These are phyloP conservation scores for Pterostichus niger DNA, from an alignment of 2,888 invertebrate genomes.

Conservation along the genomic window DNA sequence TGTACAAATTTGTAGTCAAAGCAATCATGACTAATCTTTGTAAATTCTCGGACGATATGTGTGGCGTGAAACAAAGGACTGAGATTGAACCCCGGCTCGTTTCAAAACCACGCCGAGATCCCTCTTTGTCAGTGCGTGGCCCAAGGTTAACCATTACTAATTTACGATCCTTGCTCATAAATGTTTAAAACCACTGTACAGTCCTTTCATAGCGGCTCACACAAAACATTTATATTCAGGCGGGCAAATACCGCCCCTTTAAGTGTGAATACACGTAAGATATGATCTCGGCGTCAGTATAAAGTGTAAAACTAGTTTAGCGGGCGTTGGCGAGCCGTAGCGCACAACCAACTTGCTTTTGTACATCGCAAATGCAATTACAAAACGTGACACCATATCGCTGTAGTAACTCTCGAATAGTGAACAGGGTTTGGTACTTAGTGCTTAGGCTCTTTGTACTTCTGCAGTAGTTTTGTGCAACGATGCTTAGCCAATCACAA, in stretches of 20 bases:
- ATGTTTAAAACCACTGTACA: constrained; percentile 5
- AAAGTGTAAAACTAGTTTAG: constrained; percentile 13
- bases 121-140: not conserved
- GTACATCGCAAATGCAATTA: constrained; percentile 52
- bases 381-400: constrained; percentile 30
- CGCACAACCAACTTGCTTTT: constrained; percentile 9
- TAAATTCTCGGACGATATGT: too few species aligned
- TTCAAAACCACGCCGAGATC: too few species aligned
- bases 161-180: constrained; percentile 19
- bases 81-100: too few species aligned
- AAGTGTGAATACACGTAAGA: constrained; percentile 28
- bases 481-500: too few species aligned
- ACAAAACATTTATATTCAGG: constrained; percentile 34
- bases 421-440: not conserved
- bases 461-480: too few species aligned
- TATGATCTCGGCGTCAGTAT: constrained; percentile 40
- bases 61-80: too few species aligned
- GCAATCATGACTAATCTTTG: too few species aligned
- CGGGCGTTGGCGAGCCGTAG: not conserved
- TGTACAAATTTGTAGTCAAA: too few species aligned
- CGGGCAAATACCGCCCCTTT: constrained; percentile 6
- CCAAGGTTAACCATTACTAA: constrained; percentile 33
- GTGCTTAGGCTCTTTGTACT: too few species aligned
- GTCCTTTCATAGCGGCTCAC: constrained; percentile 5
- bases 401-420: constrained; percentile 13